Base-by-base conservation (phyloP, 2,797 vertebrate species). In the Eutrigla gurnardus region DNA sequence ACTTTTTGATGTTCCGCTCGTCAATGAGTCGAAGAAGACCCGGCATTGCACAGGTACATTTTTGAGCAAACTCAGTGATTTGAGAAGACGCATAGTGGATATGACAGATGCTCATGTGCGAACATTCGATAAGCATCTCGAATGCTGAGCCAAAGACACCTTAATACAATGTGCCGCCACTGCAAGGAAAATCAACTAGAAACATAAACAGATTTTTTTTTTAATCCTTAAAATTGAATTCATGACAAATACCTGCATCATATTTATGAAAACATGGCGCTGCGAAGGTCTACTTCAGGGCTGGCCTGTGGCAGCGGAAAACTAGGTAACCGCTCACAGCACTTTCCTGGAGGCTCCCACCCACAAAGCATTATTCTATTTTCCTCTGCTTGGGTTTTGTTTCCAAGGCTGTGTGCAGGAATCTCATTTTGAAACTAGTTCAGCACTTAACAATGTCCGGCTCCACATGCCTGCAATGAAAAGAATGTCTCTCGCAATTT, bases 91-190 rank as follows among this genome's bases (percentile, higher is more conserved):
- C 71, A 66, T 25, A 70, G 70, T 39, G 59, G 77, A 80, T 78
- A 77, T 62, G 85, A 83, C 76, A 86, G 80, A 80, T 81, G 81
- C 76, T 86, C 69, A 70, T 84, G 70, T 83, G 74, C 60, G 82
- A 79, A 61, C 57, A 73, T 69, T 70, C 74, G 77, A 84, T 81
- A 73, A 76, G 68, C 82, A 81, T 80, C 81, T 77, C 65, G 60
- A 78, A 78, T 37, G 35, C 46, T 32, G 50, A 84, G 80, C 73
- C 85, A 79, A 65, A 67, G 46, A 74, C 75, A 84, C 69, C 18
- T 15, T 70, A 81, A 72, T 70, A 69, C 54, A 75, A 70, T 36
- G 46, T 62, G 78, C 70, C 75, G 78, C 70, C 75, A 70, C 79
- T 86, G 81, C 37, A 54, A 59, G 58, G 66, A 66, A 77, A 86